Conservation (phyloP, 2,113 vertebrate genomes). For the Regulus satrapa region DNA sequence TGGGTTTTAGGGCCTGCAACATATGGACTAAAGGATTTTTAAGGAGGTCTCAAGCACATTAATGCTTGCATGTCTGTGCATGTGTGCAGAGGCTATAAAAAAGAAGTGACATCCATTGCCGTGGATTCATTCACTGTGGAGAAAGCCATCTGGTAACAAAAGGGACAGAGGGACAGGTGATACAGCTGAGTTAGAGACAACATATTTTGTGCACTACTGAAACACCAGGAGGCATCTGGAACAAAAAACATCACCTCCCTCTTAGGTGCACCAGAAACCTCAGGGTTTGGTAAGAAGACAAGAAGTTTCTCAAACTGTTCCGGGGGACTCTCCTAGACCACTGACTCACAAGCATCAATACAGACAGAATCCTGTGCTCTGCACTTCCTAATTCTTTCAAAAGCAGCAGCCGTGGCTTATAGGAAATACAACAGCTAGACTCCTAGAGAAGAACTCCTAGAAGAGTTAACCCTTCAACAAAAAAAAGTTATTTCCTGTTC, state of each 20-base stretch:
- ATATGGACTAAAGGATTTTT: background rate
- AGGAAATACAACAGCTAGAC: background rate
- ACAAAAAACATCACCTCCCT: background rate
- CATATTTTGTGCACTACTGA: background rate
- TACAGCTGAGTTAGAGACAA: background rate
- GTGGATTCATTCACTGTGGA: background rate
- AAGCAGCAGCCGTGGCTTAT: background rate
- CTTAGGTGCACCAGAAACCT: background rate
- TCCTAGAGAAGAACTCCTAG: no score
- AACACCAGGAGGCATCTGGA: background rate
- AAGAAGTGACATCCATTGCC: background rate
- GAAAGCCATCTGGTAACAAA: background rate
- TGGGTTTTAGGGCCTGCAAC: background rate
- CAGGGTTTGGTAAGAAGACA: background rate
- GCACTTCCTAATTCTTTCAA: background rate
- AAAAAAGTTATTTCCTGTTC: background rate
- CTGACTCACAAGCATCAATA: no score
- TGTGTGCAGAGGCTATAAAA: background rate
- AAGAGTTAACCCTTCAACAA: background rate
- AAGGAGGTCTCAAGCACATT: background rate
- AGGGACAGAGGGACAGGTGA: rapidly evolving
- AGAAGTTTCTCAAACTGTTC: background rate
- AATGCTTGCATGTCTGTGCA: background rate
- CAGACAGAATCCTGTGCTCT: background rate
- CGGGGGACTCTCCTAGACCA: background rate